Percentiles rank a stretch among this genome's conserved stretches.
phyloP scores from a whole-genome alignment of 2,888 invertebrate genomes.

The Drosophila aldrichi region DNA sequence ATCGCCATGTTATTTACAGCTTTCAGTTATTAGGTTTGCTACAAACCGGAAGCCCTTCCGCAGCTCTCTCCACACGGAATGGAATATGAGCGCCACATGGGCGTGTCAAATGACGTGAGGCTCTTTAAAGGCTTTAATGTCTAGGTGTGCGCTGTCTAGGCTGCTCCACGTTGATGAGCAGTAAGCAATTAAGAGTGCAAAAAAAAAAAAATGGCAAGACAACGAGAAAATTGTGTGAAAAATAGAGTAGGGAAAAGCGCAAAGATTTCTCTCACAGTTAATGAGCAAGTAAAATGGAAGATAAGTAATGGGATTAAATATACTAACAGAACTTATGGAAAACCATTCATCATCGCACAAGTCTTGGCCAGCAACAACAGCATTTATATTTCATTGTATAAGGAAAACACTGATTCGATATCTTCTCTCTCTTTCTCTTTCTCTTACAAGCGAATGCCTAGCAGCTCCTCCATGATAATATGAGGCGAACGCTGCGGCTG shows the following conservation, averaged over 20 bases:
- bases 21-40: constrained; percentile 60
- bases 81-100: constrained; percentile 34
- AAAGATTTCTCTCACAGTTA: not conserved
- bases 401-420: too few relatives aligned
- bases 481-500: constrained; percentile 93
- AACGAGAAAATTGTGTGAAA: not conserved
- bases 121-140: constrained; percentile 34
- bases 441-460: constrained; percentile 29
- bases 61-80: constrained; percentile 9
- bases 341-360: not conserved
- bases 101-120: constrained; percentile 37
- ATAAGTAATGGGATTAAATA: not conserved
- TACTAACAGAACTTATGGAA: not conserved
- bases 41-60: constrained; percentile 42
- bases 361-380: not conserved
- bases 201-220: constrained; percentile 9
- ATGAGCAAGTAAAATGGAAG: not conserved
- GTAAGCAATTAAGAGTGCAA: constrained; percentile 46
- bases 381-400: constrained; percentile 8
- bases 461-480: constrained; percentile 90
- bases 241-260: not conserved
- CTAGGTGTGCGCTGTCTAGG: not conserved
- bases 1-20: constrained; percentile 51
- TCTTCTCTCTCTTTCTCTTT: too few relatives aligned
- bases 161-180: constrained; percentile 8